Percentiles rank a stretch among this genome's conserved stretches.
These are phyloP conservation scores for Thelaira solivaga DNA, from an alignment of 2,888 invertebrate genomes.

Conservation along the genomic window DNA sequence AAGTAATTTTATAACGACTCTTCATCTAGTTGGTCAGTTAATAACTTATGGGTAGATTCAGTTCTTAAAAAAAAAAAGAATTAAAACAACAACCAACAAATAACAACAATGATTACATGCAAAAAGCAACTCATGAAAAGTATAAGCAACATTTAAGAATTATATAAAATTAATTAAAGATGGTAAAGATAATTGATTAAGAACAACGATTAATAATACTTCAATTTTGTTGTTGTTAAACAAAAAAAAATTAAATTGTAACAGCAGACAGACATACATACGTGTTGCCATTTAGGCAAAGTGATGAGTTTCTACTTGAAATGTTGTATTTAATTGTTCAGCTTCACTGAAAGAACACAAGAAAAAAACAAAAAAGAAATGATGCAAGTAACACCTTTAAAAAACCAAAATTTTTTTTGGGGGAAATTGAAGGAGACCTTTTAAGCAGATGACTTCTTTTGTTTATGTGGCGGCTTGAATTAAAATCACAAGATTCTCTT, in stretches of 20 bases:
- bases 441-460: no score
- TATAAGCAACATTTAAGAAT: conserved; percentile 46
- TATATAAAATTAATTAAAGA: conserved; percentile 77
- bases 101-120: conserved; percentile 5
- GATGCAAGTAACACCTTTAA: no score
- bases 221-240: conserved; percentile 63
- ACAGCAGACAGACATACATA: conserved; percentile 12
- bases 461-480: no score
- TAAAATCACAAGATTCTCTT: no score
- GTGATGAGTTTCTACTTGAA: no score
- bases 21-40: conserved; percentile 28
- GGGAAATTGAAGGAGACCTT: no score
- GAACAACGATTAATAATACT: conserved; percentile 75
- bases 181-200: conserved; percentile 78
- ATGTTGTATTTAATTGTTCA: no score
- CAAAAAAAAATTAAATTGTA: background rate
- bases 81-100: no score
- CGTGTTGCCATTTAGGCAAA: conserved; percentile 13
- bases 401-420: no score
- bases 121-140: conserved; percentile 3
- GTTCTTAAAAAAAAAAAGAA: no score
- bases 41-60: conserved; percentile 41
- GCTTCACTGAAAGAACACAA: no score
- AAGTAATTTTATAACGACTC: conserved; percentile 23
- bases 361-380: no score